phyloP scores from a whole-genome alignment of 92 coral and sea anemone genomes.

The Plumapathes pennacea region DNA sequence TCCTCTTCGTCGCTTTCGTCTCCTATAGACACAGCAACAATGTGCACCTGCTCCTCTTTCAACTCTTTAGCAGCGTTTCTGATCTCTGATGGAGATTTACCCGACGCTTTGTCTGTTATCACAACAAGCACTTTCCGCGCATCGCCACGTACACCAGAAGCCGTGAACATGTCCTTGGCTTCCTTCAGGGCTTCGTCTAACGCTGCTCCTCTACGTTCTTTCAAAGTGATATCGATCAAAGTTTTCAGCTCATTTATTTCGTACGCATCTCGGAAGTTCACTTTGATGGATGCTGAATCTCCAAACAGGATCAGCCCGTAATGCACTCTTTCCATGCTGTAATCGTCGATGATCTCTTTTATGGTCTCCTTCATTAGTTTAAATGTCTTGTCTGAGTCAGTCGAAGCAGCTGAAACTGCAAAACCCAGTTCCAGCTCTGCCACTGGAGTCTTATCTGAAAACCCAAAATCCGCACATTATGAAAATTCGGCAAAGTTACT shows the following conservation, averaged over 20 bases:
- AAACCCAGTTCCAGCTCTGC: conserved; percentile 60
- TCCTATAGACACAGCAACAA: conserved; percentile 81
- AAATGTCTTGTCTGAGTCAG: conserved; percentile 60
- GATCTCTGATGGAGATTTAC: conserved; percentile 47
- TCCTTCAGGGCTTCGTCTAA: conserved; percentile 47
- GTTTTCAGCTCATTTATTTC: conserved; percentile 12
- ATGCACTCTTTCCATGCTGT: conserved; percentile 61
- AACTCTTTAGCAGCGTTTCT: conserved; percentile 42
- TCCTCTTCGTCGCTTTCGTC: conserved; percentile 47
- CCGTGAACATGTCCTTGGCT: conserved; percentile 42
- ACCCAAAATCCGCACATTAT: too few species aligned
- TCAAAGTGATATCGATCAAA: background rate
- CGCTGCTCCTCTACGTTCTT: conserved; percentile 10
- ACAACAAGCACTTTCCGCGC: conserved; percentile 73
- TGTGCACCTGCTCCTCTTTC: conserved; percentile 59
- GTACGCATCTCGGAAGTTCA: conserved; percentile 31
- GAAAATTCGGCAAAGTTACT: too few species aligned
- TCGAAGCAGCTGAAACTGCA: conserved; percentile 41
- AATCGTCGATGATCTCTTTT: conserved; percentile 46
- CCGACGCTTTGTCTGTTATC: conserved; percentile 66
- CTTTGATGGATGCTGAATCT: conserved; percentile 33
- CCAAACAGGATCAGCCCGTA: conserved; percentile 76
- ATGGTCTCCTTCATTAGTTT: conserved; percentile 67
- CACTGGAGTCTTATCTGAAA: conserved; percentile 11
- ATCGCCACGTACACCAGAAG: conserved; percentile 34